Conservation (phyloP, 37 sponge, comb jelly and placozoan species). For the Theonella swinhoei region DNA sequence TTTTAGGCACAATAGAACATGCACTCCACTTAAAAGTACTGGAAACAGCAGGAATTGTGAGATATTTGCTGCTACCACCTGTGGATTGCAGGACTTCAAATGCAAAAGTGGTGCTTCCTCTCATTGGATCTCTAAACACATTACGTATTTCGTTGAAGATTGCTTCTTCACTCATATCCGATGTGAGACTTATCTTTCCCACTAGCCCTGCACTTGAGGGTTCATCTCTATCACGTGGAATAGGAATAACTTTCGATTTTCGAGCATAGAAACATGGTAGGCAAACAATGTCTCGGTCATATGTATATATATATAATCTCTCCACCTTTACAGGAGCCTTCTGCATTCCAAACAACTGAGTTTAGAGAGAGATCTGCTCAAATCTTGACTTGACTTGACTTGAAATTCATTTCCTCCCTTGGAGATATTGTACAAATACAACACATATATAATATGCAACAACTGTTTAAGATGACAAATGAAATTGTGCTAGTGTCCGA, state of each 20-base stretch:
- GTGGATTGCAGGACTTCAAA: conserved; percentile 40
- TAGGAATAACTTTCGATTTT: neutral
- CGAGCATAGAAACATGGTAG: neutral
- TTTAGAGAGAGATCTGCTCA: too few relatives aligned
- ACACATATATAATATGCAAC: too few relatives aligned
- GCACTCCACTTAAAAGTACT: conserved; percentile 36
- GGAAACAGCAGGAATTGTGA: conserved; percentile 35
- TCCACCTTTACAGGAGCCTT: too few relatives aligned
- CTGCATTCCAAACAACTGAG: too few relatives aligned
- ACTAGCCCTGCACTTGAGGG: conserved; percentile 12
- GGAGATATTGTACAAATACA: too few relatives aligned
- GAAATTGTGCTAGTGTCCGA: too few relatives aligned
- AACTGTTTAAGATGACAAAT: too few relatives aligned
- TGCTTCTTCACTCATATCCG: conserved; percentile 37
- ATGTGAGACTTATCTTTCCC: conserved; percentile 47
- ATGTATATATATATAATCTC: too few relatives aligned
- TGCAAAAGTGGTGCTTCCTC: conserved; percentile 17
- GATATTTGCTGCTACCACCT: conserved; percentile 25
- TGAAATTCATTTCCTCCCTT: too few relatives aligned
- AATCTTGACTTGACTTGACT: too few relatives aligned
- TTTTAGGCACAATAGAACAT: conserved; percentile 4
- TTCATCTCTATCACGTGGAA: conserved; percentile 7
- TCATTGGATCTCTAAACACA: conserved; percentile 49
- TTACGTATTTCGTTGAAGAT: conserved; percentile 23
- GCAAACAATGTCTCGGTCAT: conserved; percentile 23